These are phyloP conservation scores for Ernsta delagoae DNA, from an alignment of 2,888 invertebrate species.

Conservation along the genomic window DNA sequence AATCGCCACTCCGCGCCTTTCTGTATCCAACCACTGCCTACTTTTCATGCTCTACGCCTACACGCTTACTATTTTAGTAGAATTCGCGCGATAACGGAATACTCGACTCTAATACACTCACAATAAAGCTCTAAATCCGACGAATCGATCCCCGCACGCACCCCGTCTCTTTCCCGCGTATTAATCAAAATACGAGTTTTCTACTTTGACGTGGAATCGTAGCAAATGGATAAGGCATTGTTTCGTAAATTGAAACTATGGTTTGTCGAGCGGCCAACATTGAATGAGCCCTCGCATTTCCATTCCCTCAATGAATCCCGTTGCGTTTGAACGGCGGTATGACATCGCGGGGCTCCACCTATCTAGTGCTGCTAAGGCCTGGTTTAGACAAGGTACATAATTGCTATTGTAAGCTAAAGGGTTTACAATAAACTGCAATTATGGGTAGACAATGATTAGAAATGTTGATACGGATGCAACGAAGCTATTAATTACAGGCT, in stretches of 20 bases:
- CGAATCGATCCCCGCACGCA: constrained; percentile 53
- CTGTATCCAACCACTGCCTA: constrained; percentile 79
- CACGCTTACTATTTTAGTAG: constrained; percentile 80
- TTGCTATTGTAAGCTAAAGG: constrained; percentile 72
- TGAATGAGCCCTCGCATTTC: constrained; percentile 56
- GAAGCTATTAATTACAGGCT: constrained; percentile 54
- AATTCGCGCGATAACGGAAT: constrained; percentile 55
- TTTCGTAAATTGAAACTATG: constrained; percentile 83
- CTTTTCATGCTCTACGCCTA: constrained; percentile 84
- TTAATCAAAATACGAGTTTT: constrained; percentile 84
- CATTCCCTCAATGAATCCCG: constrained; percentile 40
- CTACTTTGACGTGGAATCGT: constrained; percentile 83
- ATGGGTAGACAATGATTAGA: constrained; percentile 70
- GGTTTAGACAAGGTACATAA: constrained; percentile 78
- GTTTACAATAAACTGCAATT: constrained; percentile 73
- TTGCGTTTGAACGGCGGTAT: constrained; percentile 46
- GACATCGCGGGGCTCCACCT: constrained; percentile 43
- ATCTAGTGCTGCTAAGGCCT: constrained; percentile 54
- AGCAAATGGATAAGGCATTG: constrained; percentile 84
- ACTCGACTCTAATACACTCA: constrained; percentile 58
- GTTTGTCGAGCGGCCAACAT: constrained; percentile 64
- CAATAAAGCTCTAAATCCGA: constrained; percentile 57
- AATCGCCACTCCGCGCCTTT: constrained; percentile 70
- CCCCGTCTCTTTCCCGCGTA: constrained; percentile 82
- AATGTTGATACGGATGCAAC: constrained; percentile 61